Percentiles rank a stretch among this genome's conserved stretches.
Evolutionary conservation across 2,113 vertebrate species (phyloP).

Genomic region (Erythrolamprus reginae): DNA sequence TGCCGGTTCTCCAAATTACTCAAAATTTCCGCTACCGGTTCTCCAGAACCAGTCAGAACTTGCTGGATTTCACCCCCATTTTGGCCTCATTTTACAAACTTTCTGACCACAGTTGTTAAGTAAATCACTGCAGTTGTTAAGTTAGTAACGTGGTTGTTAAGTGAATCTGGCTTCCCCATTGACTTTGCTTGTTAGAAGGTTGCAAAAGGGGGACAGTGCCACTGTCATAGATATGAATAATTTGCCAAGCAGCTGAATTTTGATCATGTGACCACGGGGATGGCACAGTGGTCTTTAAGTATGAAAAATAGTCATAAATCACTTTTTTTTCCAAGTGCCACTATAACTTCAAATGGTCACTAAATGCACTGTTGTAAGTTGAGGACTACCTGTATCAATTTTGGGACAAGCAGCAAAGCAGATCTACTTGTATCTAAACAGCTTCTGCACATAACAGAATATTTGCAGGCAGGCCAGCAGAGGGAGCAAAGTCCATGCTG

Average conservation of each 20-base stretch:
- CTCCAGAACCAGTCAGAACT: too few species aligned
- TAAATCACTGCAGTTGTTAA: background rate
- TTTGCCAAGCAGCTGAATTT: background rate
- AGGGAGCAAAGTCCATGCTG: background rate
- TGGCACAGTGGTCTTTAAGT: background rate
- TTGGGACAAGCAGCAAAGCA: background rate
- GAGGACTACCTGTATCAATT: background rate
- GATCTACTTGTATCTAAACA: background rate
- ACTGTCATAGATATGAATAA: background rate
- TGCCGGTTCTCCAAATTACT: too few species aligned
- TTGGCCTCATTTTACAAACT: background rate
- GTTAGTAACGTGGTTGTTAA: background rate
- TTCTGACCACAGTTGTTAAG: background rate
- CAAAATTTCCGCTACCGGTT: too few species aligned
- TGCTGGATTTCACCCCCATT: background rate
- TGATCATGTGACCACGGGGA: background rate
- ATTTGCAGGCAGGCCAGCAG: slow-evolving; percentile 2
- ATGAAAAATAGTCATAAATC: background rate
- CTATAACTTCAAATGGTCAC: background rate
- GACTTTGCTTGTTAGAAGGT: background rate
- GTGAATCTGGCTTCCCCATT: background rate
- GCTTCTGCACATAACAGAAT: background rate
- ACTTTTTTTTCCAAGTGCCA: background rate
- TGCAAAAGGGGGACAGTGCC: background rate
- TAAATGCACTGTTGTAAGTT: background rate